phyloP scores from a whole-genome alignment of 2,113 vertebrate species.

The Felis catus region F.catus_Fca126_mat1.0 CM031419.1:156043501-156044000 shows the following conservation, averaged over 20 bases:
- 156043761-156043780: not conserved
- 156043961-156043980: not conserved
- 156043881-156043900: not conserved
- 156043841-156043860: not conserved
- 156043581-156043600: not conserved
- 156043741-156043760: slow-evolving; percentile 35
- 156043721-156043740: slow-evolving; percentile 53
- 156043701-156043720: slow-evolving; percentile 50
- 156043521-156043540: slow-evolving; percentile 41
- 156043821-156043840: not conserved
- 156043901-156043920: not conserved
- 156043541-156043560: slow-evolving; percentile 3
- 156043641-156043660: slow-evolving; percentile 47
- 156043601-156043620: not conserved
- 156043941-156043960: not conserved
- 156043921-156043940: not conserved
- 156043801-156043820: not conserved
- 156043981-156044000: not conserved
- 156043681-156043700: slow-evolving; percentile 65
- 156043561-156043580: not conserved
- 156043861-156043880: not conserved
- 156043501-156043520: slow-evolving; percentile 35
- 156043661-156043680: slow-evolving; percentile 62
- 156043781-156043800: not conserved
- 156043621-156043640: slow-evolving; percentile 52